A percentile compares a stretch with the other conserved stretches of the same genome.
These are phyloP conservation scores for Lapara coniferarum DNA, from an alignment of 2,888 invertebrate genomes.

Conservation along the genomic window DNA sequence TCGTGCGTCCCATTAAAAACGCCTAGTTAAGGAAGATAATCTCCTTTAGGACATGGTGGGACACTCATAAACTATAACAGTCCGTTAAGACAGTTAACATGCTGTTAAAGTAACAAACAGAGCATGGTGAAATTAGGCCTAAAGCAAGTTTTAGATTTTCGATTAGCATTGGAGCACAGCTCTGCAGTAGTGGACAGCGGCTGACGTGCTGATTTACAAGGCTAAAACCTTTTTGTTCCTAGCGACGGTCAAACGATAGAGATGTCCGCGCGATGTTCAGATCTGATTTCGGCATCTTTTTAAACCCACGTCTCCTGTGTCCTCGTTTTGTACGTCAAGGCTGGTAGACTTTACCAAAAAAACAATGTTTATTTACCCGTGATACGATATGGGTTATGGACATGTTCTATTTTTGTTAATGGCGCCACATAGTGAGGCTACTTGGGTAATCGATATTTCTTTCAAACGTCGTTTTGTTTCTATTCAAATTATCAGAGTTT, in stretches of 20 bases:
- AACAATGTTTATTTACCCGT: slow-evolving; percentile 15
- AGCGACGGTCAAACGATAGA: slow-evolving; percentile 66
- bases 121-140: not conserved
- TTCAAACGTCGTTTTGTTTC: not conserved
- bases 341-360: not conserved
- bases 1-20: no score
- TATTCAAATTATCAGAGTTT: not conserved
- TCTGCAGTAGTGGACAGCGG: slow-evolving; percentile 20
- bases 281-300: slow-evolving; percentile 79
- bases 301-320: slow-evolving; percentile 52
- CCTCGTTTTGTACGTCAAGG: slow-evolving; percentile 53
- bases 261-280: slow-evolving; percentile 62
- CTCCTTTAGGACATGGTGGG: no score
- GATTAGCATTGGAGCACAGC: slow-evolving; percentile 50
- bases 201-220: slow-evolving; percentile 75
- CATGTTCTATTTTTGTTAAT: slow-evolving; percentile 3
- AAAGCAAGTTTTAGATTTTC: slow-evolving; percentile 41
- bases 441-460: not conserved
- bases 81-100: no score
- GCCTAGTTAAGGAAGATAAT: no score
- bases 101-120: no score
- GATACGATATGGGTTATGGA: slow-evolving; percentile 6
- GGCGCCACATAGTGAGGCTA: not conserved
- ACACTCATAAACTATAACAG: no score
- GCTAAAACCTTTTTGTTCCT: slow-evolving; percentile 67